Base-by-base conservation (phyloP, 2,888 invertebrate species). In the Drosophila glabriapex region DNA sequence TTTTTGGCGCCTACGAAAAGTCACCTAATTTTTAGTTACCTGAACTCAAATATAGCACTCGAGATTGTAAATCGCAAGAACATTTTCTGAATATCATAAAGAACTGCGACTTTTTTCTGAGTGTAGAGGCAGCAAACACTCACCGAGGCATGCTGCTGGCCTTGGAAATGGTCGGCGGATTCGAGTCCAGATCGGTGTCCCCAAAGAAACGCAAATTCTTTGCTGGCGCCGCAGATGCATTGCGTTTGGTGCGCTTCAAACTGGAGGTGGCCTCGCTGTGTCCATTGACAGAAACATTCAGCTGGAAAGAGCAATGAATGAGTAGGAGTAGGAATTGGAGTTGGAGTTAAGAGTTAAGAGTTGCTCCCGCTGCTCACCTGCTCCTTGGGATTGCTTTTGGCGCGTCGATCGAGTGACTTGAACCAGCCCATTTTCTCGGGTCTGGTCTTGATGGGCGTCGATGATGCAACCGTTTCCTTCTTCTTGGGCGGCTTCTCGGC, bases 121-220 rank as follows among this genome's bases (percentile, higher is more conserved):
- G 41, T 41, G 41, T 41, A 5, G 5, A 10, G 16, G 4, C 16
- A 46, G 16, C 46, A 46, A 9, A 16, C 35, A 31, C 83, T 80
- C 9, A 93, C 93, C 91, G 91, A 22, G 89, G 88, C 64, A 90
- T 91, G 29, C 86, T 90, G 81, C 83, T 88, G 59, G 87, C 87
- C 93, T 85, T 94, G 91, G 85, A 93, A 77, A 94, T 89, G 76
- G 95, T 95, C 22, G 94, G 94, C 33, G 94, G 94, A 91, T 95
- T 95, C 16, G 97, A 97, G 86, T 97, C 97, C 72, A 95, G 94
- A 91, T 97, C 97, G 14, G 97, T 97, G 93, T 97, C 97, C 28
- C 97, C 97, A 93, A 97, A 97, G 94, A 97, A 97, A 59, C 97
- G 95, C 16, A 97, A 95, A 93, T 95, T 97, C 92, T 97, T 97